Conservation (phyloP, 2,797 vertebrate genomes). For the Gadopsis marmoratus region DNA sequence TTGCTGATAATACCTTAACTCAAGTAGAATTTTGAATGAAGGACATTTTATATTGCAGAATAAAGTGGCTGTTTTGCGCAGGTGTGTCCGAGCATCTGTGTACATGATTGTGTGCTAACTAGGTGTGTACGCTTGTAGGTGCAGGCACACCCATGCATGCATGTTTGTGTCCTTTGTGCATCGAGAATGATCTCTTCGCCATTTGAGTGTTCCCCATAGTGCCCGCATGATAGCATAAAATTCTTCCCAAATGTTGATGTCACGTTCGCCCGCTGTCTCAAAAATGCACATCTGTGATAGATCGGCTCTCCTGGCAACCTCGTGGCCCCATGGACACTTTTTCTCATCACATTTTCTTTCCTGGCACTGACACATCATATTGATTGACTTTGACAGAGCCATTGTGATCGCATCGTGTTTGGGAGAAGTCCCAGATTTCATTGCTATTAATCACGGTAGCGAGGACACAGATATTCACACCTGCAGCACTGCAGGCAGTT, state of each 20-base stretch:
- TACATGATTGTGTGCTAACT: conserved; percentile 35
- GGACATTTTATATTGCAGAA: neutral
- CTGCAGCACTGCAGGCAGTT: conserved; percentile 87
- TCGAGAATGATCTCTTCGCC: conserved; percentile 44
- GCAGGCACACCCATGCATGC: conserved; percentile 36
- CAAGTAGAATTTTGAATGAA: neutral
- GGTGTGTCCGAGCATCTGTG: conserved; percentile 38
- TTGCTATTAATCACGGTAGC: conserved; percentile 84
- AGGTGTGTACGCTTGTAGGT: conserved; percentile 25
- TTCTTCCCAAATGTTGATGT: conserved; percentile 78
- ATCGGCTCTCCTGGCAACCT: conserved; percentile 64
- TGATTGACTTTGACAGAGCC: conserved; percentile 77
- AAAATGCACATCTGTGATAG: conserved; percentile 80
- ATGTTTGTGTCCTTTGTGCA: conserved; percentile 35
- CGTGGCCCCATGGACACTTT: conserved; percentile 57
- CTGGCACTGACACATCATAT: conserved; percentile 70
- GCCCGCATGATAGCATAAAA: conserved; percentile 75
- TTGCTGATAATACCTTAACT: neutral
- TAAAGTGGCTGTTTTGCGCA: conserved; percentile 16
- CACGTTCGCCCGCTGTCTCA: conserved; percentile 58
- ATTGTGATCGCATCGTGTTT: conserved; percentile 68
- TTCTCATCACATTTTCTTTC: conserved; percentile 56
- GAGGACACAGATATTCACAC: conserved; percentile 84
- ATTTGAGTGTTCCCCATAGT: conserved; percentile 63
- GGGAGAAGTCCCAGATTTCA: conserved; percentile 77